A percentile compares a stretch with the other conserved stretches of the same genome.
These are phyloP conservation scores for Acromyrmex heyeri DNA, from an alignment of 1,140 invertebrate genomes.

Conservation along the genomic window DNA sequence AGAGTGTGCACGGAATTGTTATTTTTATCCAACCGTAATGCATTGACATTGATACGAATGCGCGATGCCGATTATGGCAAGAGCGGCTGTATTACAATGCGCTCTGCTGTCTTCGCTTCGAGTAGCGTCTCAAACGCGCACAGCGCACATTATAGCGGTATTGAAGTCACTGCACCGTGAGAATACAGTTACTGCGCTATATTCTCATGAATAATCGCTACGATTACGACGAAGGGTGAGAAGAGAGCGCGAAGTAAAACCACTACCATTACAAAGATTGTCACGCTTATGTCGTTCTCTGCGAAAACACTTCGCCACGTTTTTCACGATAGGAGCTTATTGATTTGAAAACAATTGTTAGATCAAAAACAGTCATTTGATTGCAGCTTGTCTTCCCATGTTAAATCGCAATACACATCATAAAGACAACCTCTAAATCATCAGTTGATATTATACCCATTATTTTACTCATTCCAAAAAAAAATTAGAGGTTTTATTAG, in stretches of 20 bases:
- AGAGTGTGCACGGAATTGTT: background rate
- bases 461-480: too few relatives aligned
- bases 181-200: slow-evolving; percentile 75
- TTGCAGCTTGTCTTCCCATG: background rate
- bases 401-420: background rate
- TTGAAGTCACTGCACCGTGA: slow-evolving; percentile 76
- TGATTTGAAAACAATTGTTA: slow-evolving; percentile 33
- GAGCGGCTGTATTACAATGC: slow-evolving; percentile 62
- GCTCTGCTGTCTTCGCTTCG: slow-evolving; percentile 64
- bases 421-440: background rate
- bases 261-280: slow-evolving; percentile 37
- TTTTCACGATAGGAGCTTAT: slow-evolving; percentile 9
- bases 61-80: slow-evolving; percentile 7
- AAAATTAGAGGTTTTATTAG: too few relatives aligned
- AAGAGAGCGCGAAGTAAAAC: slow-evolving; percentile 15
- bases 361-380: slow-evolving; percentile 32
- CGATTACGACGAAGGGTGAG: slow-evolving; percentile 56
- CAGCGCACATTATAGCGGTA: slow-evolving; percentile 73
- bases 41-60: slow-evolving; percentile 22
- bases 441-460: too few relatives aligned
- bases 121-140: slow-evolving; percentile 32
- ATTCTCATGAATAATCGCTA: slow-evolving; percentile 75
- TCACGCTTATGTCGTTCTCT: slow-evolving; percentile 19
- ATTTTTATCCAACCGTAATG: slow-evolving; percentile 18
- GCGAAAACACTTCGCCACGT: background rate